Evolutionary conservation across 2,888 invertebrate genomes (phyloP), one percentile per base, ranked within the genome.

Genomic region (Clivina fossor): DNA sequence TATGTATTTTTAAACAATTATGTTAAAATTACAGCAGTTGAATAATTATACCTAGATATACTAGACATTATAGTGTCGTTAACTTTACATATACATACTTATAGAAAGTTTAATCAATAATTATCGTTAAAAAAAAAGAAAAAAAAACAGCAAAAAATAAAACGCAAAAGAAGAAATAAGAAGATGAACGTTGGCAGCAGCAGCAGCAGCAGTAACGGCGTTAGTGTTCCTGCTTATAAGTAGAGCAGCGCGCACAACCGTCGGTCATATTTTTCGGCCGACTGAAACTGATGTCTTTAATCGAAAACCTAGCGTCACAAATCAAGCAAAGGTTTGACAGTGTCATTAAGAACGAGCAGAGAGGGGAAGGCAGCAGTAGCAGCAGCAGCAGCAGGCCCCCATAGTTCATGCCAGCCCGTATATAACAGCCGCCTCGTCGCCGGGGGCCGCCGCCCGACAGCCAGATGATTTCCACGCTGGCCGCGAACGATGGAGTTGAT

Each of bases 251-350:
- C 60, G 63, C 63, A 65, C 64, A n/a, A 62, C 62, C 62, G 61
- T 60, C 65, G 65, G 70, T 71, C 69, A 71, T 73, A 71, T 71
- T 72, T 71, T 70, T 66, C 64, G 66, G 66, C 67, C 68, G 68
- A 68, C 73, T 72, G 72, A 69, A 72, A 72, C 69, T 72, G 73
- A 72, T 72, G 72, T 68, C 71, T 71, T 72, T 72, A 73, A 72
- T 72, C 72, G 72, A 71, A 71, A 53, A 69, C 66, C 69, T 66
- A 68, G 68, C 72, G 70, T 73, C 73, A 73, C 73, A 74, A 74
- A 74, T 74, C 73, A 73, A 71, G 63, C 71, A 71, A 70, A 69
- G 68, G 68, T 72, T 71, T 71, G 72, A 72, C 72, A 71, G 70
- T 70, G 71, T 71, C 72, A 71, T 73, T 73, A 73, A 72, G 72